These are phyloP conservation scores for Harpalus rubripes DNA, from an alignment of 2,888 invertebrate genomes.

Conservation along the genomic window DNA sequence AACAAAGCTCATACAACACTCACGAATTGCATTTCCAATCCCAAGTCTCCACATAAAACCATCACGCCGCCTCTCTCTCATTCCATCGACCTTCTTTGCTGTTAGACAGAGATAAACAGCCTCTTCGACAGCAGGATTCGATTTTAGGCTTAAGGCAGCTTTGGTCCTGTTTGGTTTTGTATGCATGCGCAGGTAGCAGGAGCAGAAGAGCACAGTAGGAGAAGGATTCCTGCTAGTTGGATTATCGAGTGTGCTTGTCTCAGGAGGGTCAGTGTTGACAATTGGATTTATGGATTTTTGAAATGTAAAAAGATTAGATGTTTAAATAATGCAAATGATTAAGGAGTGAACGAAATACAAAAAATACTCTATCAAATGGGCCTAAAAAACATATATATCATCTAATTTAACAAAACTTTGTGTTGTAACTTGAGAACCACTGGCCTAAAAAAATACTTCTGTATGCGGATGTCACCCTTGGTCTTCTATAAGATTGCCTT, in stretches of 20 bases:
- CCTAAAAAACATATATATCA: too few species aligned
- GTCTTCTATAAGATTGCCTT: too few species aligned
- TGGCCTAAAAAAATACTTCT: too few species aligned
- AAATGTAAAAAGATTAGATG: not conserved
- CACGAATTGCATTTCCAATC: constrained; percentile 44
- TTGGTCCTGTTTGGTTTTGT: constrained; percentile 62
- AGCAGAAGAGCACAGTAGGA: constrained; percentile 22
- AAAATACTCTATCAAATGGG: too few species aligned
- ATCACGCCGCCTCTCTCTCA: not conserved
- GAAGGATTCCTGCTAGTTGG: constrained; percentile 37
- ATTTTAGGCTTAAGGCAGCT: constrained; percentile 61
- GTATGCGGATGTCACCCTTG: too few species aligned
- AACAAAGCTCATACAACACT: constrained; percentile 54
- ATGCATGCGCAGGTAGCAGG: constrained; percentile 31
- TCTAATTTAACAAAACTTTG: too few species aligned
- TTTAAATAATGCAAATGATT: not conserved
- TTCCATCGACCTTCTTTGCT: not conserved
- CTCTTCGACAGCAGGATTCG: constrained; percentile 55
- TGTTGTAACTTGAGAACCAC: too few species aligned
- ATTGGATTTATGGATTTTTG: constrained; percentile 25
- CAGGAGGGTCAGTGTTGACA: constrained; percentile 22
- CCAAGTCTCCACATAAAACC: constrained; percentile 48
- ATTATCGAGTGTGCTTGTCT: constrained; percentile 41
- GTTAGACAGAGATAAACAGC: constrained; percentile 16
- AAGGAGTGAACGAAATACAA: too few species aligned